These are phyloP conservation scores for Ridgeia piscesae DNA, from an alignment of 1,140 invertebrate species.

Conservation along the genomic window DNA sequence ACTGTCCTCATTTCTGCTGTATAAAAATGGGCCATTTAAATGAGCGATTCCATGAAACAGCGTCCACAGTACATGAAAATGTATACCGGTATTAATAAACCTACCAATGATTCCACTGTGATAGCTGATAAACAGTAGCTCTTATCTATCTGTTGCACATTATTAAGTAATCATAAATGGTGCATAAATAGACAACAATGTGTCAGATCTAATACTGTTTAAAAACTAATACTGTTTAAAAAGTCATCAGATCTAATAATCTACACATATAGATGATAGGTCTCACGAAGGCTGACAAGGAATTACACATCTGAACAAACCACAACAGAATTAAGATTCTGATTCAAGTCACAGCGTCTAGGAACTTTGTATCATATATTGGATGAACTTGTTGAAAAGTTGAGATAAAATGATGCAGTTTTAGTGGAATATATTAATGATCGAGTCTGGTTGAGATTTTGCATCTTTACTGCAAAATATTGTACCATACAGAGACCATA, in stretches of 20 bases:
- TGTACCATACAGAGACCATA: too few species aligned
- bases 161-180: background rate
- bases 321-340: background rate
- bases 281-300: background rate
- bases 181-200: background rate
- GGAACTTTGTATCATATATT: too few species aligned
- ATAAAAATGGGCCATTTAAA: too few species aligned
- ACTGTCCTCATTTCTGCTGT: too few species aligned
- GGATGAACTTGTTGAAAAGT: too few species aligned
- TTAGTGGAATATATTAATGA: too few species aligned
- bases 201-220: constrained; percentile 1
- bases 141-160: background rate
- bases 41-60: too few species aligned
- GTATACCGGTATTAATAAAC: background rate
- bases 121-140: background rate
- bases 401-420: too few species aligned
- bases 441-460: too few species aligned
- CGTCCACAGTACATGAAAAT: background rate
- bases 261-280: background rate
- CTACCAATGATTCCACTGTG: background rate
- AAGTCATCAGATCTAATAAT: background rate
- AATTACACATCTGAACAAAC: background rate
- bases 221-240: background rate
- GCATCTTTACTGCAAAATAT: too few species aligned
- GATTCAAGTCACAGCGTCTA: too few species aligned